Percentiles rank a stretch among this genome's conserved stretches.
phyloP scores from a whole-genome alignment of 2,888 invertebrate genomes.

The Arrhopalites spinosus region DNA sequence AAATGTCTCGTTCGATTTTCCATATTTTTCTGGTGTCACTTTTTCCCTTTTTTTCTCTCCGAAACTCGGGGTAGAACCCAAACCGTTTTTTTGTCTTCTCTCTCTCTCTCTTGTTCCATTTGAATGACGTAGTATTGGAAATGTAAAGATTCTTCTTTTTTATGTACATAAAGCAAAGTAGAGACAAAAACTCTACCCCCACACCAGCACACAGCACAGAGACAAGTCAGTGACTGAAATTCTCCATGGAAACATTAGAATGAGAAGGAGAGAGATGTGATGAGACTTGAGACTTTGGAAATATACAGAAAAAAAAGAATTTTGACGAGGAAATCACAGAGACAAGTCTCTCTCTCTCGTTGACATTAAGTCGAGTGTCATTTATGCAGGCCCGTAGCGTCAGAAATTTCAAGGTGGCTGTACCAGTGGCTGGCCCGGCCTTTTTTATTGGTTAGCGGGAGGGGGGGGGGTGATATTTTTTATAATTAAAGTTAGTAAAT shows the following conservation, averaged over 20 bases:
- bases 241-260: constrained; percentile 16
- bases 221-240: too few species aligned
- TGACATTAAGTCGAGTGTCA: constrained; percentile 12
- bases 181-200: too few species aligned
- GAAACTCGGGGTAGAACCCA: too few species aligned
- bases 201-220: background rate
- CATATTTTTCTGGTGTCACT: constrained; percentile 43
- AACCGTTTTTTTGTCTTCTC: background rate
- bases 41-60: constrained; percentile 11
- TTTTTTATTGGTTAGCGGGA: too few species aligned
- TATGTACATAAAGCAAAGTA: too few species aligned
- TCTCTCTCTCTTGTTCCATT: background rate
- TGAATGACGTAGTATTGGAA: background rate
- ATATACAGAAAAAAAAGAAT: background rate
- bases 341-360: background rate
- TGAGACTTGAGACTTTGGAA: background rate
- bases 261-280: background rate
- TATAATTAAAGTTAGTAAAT: too few species aligned
- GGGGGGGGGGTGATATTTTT: too few species aligned
- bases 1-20: constrained; percentile 44
- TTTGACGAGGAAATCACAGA: background rate
- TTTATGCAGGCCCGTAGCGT: too few species aligned
- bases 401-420: too few species aligned
- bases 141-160: background rate
- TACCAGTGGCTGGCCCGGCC: too few species aligned